These are phyloP conservation scores for Centropyge bicolor DNA, from an alignment of 2,797 vertebrate species.

Conservation along the genomic window DNA sequence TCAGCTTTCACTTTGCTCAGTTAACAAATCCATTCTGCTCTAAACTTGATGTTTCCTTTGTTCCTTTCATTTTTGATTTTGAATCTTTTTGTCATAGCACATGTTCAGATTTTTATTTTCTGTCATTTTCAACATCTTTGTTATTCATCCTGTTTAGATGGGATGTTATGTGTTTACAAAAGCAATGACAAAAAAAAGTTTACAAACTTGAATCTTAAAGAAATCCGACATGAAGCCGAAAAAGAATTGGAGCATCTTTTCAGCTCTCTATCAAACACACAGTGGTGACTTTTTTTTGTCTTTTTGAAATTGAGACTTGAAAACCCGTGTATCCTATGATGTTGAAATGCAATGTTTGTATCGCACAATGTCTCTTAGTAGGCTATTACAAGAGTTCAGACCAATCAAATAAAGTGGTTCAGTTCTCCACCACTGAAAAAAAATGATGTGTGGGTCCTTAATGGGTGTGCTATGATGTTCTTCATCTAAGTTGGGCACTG, in stretches of 20 bases:
- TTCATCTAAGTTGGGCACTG: not conserved
- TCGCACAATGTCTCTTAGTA: conserved; percentile 90
- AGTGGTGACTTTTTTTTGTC: conserved; percentile 80
- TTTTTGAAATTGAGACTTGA: conserved; percentile 89
- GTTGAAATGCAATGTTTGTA: conserved; percentile 88
- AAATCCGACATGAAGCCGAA: conserved; percentile 82
- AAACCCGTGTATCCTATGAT: conserved; percentile 87
- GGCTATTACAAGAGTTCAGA: conserved; percentile 91
- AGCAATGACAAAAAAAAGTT: conserved; percentile 84
- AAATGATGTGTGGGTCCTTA: conserved; percentile 39
- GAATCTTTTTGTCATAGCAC: conserved; percentile 71
- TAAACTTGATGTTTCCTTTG: conserved; percentile 69
- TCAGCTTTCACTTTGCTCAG: conserved; percentile 72
- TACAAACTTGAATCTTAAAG: conserved; percentile 89
- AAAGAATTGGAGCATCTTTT: conserved; percentile 81
- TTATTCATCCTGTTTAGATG: conserved; percentile 77
- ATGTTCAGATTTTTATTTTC: conserved; percentile 75
- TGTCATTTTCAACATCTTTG: conserved; percentile 81
- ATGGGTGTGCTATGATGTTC: conserved; percentile 16
- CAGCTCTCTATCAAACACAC: conserved; percentile 79
- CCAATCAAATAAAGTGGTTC: conserved; percentile 94
- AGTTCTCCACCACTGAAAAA: conserved; percentile 85
- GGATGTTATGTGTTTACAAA: conserved; percentile 89
- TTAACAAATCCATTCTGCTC: conserved; percentile 70
- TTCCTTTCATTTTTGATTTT: conserved; percentile 64